These are phyloP conservation scores for Ageneiosus marmoratus DNA, from an alignment of 2,113 vertebrate genomes.

Conservation along the genomic window DNA sequence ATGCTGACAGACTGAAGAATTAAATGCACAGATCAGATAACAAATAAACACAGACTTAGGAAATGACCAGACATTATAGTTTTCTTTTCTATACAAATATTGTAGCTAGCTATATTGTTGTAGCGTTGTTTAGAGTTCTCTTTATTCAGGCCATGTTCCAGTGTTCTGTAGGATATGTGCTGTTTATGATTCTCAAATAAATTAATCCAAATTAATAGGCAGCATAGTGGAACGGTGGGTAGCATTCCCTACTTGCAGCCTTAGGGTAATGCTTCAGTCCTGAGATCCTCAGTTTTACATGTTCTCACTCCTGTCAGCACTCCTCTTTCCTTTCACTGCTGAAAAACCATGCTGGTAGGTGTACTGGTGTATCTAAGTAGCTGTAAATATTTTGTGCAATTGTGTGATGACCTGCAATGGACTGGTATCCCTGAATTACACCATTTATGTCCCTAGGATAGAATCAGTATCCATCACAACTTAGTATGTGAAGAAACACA, in stretches of 20 bases:
- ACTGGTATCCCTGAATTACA: too few relatives aligned
- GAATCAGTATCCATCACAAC: too few relatives aligned
- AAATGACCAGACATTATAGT: background rate
- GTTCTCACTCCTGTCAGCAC: background rate
- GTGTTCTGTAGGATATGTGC: background rate
- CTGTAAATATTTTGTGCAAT: background rate
- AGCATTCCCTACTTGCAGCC: background rate
- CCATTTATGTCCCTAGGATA: too few relatives aligned
- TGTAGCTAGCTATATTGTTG: background rate
- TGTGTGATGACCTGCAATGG: background rate
- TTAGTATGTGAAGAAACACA: background rate
- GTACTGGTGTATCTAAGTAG: background rate
- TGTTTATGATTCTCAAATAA: background rate
- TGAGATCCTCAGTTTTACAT: background rate
- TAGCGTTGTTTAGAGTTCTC: background rate
- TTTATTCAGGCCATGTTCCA: background rate
- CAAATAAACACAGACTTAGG: background rate
- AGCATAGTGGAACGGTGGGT: background rate
- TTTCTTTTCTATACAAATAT: background rate
- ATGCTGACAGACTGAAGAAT: too few relatives aligned
- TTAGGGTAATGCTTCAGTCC: background rate
- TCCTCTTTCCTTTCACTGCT: background rate
- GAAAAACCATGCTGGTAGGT: background rate
- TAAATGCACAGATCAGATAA: background rate
- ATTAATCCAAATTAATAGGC: background rate